Conservation (phyloP, 1,140 invertebrate species). For the Bombus huntii region DNA sequence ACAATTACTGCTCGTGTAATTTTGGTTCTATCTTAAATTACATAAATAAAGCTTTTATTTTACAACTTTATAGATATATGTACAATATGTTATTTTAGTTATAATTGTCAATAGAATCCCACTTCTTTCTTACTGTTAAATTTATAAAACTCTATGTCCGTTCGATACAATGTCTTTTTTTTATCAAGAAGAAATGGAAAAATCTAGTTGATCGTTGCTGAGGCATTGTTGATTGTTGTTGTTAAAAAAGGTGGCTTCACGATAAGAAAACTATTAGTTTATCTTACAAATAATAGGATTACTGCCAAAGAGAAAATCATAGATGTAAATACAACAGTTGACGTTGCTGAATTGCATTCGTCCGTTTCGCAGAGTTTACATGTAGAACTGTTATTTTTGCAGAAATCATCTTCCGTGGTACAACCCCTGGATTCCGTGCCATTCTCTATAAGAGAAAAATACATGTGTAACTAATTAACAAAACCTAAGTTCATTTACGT, state of each 20-base stretch:
- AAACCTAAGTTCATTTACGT: no score
- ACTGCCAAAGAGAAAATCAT: not conserved
- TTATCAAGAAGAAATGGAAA: not conserved
- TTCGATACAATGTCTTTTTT: not conserved
- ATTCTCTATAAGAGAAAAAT: not conserved
- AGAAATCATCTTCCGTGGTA: fast-evolving
- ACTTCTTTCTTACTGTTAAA: not conserved
- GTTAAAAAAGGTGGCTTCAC: not conserved
- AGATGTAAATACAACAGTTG: not conserved
- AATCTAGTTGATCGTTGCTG: no score
- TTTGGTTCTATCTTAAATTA: not conserved
- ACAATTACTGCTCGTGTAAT: not conserved
- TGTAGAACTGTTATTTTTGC: fast-evolving
- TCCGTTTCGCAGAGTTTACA: not conserved
- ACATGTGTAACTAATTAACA: not conserved
- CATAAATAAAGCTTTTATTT: not conserved
- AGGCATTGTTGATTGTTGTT: not conserved
- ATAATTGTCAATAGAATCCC: not conserved
- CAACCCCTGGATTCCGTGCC: not conserved
- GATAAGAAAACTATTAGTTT: not conserved
- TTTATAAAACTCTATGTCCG: not conserved
- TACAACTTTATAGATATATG: not conserved
- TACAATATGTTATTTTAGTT: not conserved
- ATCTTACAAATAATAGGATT: not conserved
- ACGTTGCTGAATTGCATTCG: constrained; percentile 21